Conservation (phyloP, 1,140 invertebrate genomes). For the Oedothorax gibbosus region DNA sequence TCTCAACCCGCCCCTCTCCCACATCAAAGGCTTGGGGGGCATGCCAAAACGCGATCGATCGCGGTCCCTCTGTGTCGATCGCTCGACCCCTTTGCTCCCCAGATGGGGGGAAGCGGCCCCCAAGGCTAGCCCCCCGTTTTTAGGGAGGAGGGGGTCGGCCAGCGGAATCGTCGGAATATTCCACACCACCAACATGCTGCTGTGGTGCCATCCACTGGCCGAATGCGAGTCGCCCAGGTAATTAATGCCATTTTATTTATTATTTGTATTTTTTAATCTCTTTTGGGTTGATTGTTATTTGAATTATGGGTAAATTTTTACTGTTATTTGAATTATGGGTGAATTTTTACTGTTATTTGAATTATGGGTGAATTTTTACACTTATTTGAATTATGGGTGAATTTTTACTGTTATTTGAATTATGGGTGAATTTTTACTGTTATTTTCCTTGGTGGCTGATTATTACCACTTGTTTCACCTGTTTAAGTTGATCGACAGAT, state of each 20-base stretch:
- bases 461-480: too few relatives aligned
- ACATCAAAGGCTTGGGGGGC: constrained; percentile 10
- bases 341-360: too few relatives aligned
- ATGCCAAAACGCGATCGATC: constrained; percentile 64
- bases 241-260: background rate
- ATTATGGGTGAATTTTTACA: too few relatives aligned
- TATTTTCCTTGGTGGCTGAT: too few relatives aligned
- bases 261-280: too few relatives aligned
- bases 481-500: too few relatives aligned
- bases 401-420: too few relatives aligned
- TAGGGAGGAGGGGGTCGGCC: constrained; percentile 49
- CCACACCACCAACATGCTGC: constrained; percentile 57
- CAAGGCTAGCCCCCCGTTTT: constrained; percentile 36
- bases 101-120: constrained; percentile 35
- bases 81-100: constrained; percentile 62
- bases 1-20: constrained; percentile 10
- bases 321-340: too few relatives aligned
- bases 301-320: too few relatives aligned
- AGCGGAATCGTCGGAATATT: constrained; percentile 55
- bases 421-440: too few relatives aligned
- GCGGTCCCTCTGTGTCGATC: constrained; percentile 65
- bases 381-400: too few relatives aligned
- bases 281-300: too few relatives aligned
- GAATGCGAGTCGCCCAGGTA: constrained; percentile 52
- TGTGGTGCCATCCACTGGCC: constrained; percentile 53